Conservation (phyloP, 2,797 vertebrate species). For the Periparus ater region DNA sequence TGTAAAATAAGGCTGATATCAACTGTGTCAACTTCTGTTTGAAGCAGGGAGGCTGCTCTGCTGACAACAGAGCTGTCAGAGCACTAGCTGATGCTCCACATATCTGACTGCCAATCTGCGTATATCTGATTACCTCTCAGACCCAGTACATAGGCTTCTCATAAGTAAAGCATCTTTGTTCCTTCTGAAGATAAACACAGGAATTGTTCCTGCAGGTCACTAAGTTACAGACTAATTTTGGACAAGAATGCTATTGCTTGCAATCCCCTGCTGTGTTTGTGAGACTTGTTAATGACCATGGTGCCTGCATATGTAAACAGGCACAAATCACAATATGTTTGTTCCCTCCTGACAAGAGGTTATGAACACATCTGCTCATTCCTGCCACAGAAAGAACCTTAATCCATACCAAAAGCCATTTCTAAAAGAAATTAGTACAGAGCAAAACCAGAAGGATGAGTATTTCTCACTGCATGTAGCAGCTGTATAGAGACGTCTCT, state of each 20-base stretch:
- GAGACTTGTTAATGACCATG: not conserved
- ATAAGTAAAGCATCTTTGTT: not conserved
- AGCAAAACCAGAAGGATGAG: not conserved
- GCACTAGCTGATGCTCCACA: not conserved
- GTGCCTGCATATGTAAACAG: not conserved
- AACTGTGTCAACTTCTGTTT: not conserved
- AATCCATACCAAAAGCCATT: not conserved
- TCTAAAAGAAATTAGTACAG: not conserved
- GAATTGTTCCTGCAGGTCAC: not conserved
- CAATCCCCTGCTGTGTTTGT: not conserved
- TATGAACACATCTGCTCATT: not conserved
- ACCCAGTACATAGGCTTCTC: not conserved
- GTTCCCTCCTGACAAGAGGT: not conserved
- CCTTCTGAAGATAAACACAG: not conserved
- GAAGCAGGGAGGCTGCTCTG: not conserved
- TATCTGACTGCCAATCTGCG: not conserved
- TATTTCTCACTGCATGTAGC: not conserved
- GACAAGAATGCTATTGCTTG: not conserved
- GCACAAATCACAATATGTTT: not conserved
- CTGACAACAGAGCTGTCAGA: not conserved
- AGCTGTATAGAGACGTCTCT: not conserved
- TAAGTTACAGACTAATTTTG: constrained; percentile 10
- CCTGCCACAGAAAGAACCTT: not conserved
- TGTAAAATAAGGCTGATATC: not conserved
- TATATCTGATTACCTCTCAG: not conserved